Base-by-base conservation (phyloP, 2,888 invertebrate species). In the Aporophyla nigra region DNA sequence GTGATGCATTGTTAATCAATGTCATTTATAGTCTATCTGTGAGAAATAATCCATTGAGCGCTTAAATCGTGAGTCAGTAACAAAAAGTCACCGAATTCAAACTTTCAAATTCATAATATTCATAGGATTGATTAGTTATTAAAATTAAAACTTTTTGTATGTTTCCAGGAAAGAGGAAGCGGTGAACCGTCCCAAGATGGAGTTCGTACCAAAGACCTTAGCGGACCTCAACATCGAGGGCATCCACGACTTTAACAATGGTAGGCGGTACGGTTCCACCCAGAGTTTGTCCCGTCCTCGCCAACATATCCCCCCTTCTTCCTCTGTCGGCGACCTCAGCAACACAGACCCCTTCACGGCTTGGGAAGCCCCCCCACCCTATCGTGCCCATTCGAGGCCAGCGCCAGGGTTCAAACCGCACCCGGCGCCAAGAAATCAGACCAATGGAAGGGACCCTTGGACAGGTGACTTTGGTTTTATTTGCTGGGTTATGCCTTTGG, bases 151-250 rank as follows among this genome's bases (percentile, higher is more conserved):
- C 1, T 2, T 51, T 43, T 65, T 54, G 16, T 21, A 27, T 14
- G 2, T 74, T 77, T 84, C 4, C 71, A 98, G 98, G 97, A 98
- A 98, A 96, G 98, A 98, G 91, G 99, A 99, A 94, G 99, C 99
- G 80, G 98, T 98, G 88, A 98, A 97, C 96, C 98, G 98, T 96
- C 99, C 99, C 88, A 98, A 98, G 97, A 92, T 98, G 95, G 99
- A 99, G 96, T 99, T 99, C 95, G 98, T 98, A 91, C 99, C 99
- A 91, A 99, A 99, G 97, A 98, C 99, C 80, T 97, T 99, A 91
- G 97, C 98, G 83, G 99, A 99, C 96, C 97, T 99, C 86, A 97
- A 98, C 96, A 98, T 99, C 95, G 98, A 98, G 93, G 97, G 97
- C 91, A 93, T 97, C 91, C 97, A 97, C 92, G 98, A 98, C 95